Evolutionary conservation across 2,888 invertebrate species (phyloP).

Genomic region (Phyllotreta cruciferae): DNA sequence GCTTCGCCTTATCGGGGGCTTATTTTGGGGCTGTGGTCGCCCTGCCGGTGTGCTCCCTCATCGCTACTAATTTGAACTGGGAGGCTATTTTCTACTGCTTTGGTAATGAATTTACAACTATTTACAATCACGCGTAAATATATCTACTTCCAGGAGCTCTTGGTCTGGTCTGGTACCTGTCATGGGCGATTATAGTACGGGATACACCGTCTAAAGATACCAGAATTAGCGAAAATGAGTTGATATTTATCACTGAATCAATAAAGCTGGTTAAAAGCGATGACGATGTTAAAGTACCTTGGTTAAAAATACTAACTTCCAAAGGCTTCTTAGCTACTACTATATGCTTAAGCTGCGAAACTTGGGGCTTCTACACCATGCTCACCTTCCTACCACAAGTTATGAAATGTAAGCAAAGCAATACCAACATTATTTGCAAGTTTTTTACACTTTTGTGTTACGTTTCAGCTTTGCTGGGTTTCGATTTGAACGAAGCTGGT

Average conservation of each 20-base stretch:
- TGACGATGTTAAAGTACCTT: conserved; percentile 71
- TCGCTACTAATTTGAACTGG: conserved; percentile 79
- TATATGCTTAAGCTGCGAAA: conserved; percentile 84
- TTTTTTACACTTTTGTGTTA: no score
- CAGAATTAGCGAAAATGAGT: conserved; percentile 73
- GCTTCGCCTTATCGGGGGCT: conserved; percentile 83
- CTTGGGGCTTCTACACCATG: conserved; percentile 89
- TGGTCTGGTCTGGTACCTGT: conserved; percentile 74
- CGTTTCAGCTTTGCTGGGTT: conserved; percentile 74
- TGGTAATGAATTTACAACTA: conserved; percentile 24
- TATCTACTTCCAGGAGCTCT: conserved; percentile 62
- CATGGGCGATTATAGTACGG: conserved; percentile 76
- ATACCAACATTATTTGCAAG: no score
- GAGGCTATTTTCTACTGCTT: conserved; percentile 80
- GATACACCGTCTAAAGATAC: conserved; percentile 79
- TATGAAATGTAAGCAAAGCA: conserved; percentile 39
- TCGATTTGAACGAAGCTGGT: conserved; percentile 79
- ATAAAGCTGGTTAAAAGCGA: conserved; percentile 62
- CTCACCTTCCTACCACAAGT: conserved; percentile 43
- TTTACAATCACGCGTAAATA: no score
- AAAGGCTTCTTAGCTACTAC: conserved; percentile 84
- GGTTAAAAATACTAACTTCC: conserved; percentile 77
- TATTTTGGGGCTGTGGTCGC: conserved; percentile 85
- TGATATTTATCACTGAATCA: conserved; percentile 73
- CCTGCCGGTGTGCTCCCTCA: conserved; percentile 77